Evolutionary conservation across 2,113 vertebrate species (phyloP).

Genomic region (Gobiocypris rarus): DNA sequence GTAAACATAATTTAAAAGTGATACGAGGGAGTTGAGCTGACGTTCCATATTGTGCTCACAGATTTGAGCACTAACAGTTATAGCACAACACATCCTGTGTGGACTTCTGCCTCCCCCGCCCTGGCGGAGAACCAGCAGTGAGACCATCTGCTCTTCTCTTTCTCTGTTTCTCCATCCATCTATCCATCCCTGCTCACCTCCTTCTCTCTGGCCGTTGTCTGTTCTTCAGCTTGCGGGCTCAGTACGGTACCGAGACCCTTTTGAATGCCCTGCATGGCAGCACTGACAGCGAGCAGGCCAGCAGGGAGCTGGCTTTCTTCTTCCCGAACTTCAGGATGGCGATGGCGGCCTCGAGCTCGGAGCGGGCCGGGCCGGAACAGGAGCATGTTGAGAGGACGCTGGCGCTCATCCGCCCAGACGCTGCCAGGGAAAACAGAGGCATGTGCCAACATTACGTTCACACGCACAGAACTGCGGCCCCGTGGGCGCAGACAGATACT

Average conservation of each 20-base stretch:
- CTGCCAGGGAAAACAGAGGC: conserved; percentile 77
- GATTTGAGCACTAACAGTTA: conserved; percentile 49
- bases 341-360: conserved; percentile 52
- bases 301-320: conserved; percentile 83
- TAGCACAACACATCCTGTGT: conserved; percentile 55
- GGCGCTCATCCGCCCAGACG: conserved; percentile 76
- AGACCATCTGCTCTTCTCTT: conserved; percentile 72
- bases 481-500: not conserved
- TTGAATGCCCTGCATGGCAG: conserved; percentile 86
- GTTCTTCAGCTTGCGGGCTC: conserved; percentile 81
- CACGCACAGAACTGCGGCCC: conserved; percentile 3
- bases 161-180: conserved; percentile 9
- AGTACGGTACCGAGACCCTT: conserved; percentile 82
- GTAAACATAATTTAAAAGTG: not conserved
- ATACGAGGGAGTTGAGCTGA: conserved; percentile 13
- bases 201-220: conserved; percentile 58
- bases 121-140: conserved; percentile 68
- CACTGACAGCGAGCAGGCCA: conserved; percentile 74
- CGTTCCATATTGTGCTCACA: conserved; percentile 54
- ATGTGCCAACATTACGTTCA: conserved; percentile 67
- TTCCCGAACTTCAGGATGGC: conserved; percentile 79
- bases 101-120: conserved; percentile 57
- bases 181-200: not conserved
- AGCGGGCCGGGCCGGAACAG: conserved; percentile 67
- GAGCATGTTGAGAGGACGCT: conserved; percentile 75